Evolutionary conservation across 2,888 invertebrate genomes (phyloP).

Genomic region (Cremastinae sp.): DNA sequence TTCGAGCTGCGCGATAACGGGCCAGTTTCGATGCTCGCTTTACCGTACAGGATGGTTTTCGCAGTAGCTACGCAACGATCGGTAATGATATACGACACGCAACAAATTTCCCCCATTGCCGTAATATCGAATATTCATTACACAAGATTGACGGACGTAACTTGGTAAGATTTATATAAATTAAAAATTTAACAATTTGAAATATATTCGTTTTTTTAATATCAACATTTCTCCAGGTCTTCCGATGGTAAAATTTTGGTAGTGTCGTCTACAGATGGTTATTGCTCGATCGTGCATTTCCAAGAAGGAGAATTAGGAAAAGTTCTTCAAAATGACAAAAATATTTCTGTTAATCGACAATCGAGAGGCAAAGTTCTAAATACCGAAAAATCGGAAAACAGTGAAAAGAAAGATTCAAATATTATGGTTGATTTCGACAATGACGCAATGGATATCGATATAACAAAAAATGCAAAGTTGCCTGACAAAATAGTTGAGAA

Average conservation of each 20-base stretch:
- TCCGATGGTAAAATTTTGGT: conserved; percentile 88
- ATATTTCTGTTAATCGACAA: conserved; percentile 57
- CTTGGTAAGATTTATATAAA: conserved; percentile 83
- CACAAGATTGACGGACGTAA: conserved; percentile 92
- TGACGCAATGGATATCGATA: conserved; percentile 76
- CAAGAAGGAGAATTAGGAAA: conserved; percentile 87
- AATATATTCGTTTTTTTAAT: background rate
- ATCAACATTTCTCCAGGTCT: conserved; percentile 81
- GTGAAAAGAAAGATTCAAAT: conserved; percentile 13
- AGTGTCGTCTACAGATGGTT: conserved; percentile 94
- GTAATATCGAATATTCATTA: conserved; percentile 93
- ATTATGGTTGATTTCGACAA: conserved; percentile 68
- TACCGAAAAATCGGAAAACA: conserved; percentile 4
- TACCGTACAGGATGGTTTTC: conserved; percentile 91
- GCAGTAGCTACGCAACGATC: conserved; percentile 95
- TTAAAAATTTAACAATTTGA: conserved; percentile 1
- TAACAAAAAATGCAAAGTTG: conserved; percentile 57
- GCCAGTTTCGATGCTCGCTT: conserved; percentile 82
- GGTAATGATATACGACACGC: conserved; percentile 93
- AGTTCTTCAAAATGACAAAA: conserved; percentile 80
- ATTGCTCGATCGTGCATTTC: conserved; percentile 92
- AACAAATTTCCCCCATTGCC: conserved; percentile 90
- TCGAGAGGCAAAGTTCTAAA: conserved; percentile 5
- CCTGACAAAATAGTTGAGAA: conserved; percentile 36
- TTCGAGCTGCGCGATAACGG: conserved; percentile 84